These are phyloP conservation scores for Anneissia japonica DNA, from an alignment of 35 echinoderm and acorn worm genomes.

Conservation along the genomic window DNA sequence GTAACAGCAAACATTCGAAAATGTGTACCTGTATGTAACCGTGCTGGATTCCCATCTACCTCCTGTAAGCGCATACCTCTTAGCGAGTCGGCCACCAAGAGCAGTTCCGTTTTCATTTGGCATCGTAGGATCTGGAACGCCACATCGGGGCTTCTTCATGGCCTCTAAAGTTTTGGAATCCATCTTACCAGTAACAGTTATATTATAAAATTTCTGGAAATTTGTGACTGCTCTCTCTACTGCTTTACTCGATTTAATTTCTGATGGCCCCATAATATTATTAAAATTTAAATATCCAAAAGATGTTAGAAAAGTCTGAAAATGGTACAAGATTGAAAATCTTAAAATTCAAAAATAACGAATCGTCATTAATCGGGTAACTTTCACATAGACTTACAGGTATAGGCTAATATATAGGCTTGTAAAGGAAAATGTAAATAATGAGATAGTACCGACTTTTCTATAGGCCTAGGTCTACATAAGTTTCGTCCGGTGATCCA, in stretches of 20 bases:
- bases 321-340: neutral
- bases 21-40: conserved; percentile 52
- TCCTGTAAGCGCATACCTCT: conserved; percentile 5
- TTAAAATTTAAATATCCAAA: neutral
- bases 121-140: conserved; percentile 20
- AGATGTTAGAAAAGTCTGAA: neutral
- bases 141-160: conserved; percentile 45
- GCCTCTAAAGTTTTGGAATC: conserved; percentile 29
- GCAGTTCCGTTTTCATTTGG: neutral
- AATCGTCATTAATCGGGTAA: no score
- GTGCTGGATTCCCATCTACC: conserved; percentile 20
- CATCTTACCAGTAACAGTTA: conserved; percentile 28
- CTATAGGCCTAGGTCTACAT: no score
- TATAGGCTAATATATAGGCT: no score
- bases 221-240: neutral
- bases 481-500: no score
- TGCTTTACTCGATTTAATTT: neutral
- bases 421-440: no score
- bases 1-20: no score
- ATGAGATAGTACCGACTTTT: no score
- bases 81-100: neutral
- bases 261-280: neutral
- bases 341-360: no score
- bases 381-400: no score
- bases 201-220: conserved; percentile 49